Conservation (phyloP, 1,140 invertebrate species). For the Atopsyche davidsoni region DNA sequence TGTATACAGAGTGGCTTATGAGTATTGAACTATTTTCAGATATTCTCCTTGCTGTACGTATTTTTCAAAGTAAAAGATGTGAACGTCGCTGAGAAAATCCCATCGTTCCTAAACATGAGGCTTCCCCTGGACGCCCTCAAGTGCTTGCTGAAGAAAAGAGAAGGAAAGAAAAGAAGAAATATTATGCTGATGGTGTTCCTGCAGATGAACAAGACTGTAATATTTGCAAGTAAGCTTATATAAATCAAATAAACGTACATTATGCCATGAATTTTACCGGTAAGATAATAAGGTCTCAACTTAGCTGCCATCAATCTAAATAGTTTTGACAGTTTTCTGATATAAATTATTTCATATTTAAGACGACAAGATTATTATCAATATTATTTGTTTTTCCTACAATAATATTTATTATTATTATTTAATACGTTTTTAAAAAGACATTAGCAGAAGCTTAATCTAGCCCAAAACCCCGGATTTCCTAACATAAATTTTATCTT, state of each 20-base stretch:
- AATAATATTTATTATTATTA: too few species aligned
- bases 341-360: too few species aligned
- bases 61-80: conserved; percentile 19
- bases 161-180: conserved; percentile 36
- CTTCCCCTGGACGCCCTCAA: conserved; percentile 38
- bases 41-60: conserved; percentile 39
- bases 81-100: conserved; percentile 12
- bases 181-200: conserved; percentile 42
- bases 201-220: conserved; percentile 37
- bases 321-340: too few species aligned
- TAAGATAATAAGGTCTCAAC: too few species aligned
- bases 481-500: too few species aligned
- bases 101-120: conserved; percentile 10
- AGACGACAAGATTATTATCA: too few species aligned
- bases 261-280: conserved; percentile 31
- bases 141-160: conserved; percentile 36
- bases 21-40: conserved; percentile 30
- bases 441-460: too few species aligned
- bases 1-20: background rate
- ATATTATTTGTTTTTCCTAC: too few species aligned
- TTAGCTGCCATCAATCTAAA: too few species aligned
- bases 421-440: too few species aligned
- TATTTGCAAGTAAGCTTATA: conserved; percentile 37
- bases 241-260: conserved; percentile 38
- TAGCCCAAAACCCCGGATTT: too few species aligned